A percentile compares a stretch with the other conserved stretches of the same genome.
These are phyloP conservation scores for Tetragnatha montana DNA, from an alignment of 2,888 invertebrate species.

Conservation along the genomic window DNA sequence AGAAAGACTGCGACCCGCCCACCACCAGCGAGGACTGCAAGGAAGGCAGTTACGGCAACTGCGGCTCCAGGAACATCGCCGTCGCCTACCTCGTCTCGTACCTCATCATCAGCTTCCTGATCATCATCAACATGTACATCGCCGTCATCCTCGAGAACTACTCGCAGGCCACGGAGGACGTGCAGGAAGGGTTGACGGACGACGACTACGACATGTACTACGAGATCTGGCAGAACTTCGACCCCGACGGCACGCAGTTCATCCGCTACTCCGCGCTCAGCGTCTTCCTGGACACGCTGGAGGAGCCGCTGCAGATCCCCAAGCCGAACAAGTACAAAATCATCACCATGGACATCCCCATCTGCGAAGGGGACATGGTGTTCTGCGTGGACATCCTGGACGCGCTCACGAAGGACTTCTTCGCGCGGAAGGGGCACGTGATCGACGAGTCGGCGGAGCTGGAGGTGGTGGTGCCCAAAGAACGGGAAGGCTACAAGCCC, in stretches of 20 bases:
- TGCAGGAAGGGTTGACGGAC: slow-evolving; percentile 87
- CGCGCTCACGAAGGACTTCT: slow-evolving; percentile 98
- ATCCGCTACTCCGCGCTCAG: slow-evolving; percentile 95
- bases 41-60: slow-evolving; percentile 81
- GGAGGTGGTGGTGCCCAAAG: slow-evolving; percentile 87
- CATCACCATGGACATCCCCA: slow-evolving; percentile 98
- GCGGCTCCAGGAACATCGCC: slow-evolving; percentile 94
- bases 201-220: slow-evolving; percentile 99
- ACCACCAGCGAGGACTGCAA: slow-evolving; percentile 77
- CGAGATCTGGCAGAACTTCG: slow-evolving; percentile 99
- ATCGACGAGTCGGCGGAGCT: slow-evolving; percentile 94
- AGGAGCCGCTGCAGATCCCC: slow-evolving; percentile 97
- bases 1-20: slow-evolving; percentile 86
- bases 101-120: slow-evolving; percentile 97
- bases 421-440: slow-evolving; percentile 95
- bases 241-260: slow-evolving; percentile 98
- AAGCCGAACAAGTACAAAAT: slow-evolving; percentile 99
- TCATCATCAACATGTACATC: slow-evolving; percentile 99
- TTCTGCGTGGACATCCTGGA: slow-evolving; percentile 99
- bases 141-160: slow-evolving; percentile 99
- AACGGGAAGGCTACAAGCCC: slow-evolving; percentile 89
- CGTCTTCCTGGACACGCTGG: slow-evolving; percentile 95
- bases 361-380: slow-evolving; percentile 96
- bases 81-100: slow-evolving; percentile 96
- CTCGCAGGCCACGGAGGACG: slow-evolving; percentile 98